Percentiles rank a stretch among this genome's conserved stretches.
These are phyloP conservation scores for Thryonomys swinderianus DNA, from an alignment of 2,113 vertebrate genomes.

Conservation along the genomic window DNA sequence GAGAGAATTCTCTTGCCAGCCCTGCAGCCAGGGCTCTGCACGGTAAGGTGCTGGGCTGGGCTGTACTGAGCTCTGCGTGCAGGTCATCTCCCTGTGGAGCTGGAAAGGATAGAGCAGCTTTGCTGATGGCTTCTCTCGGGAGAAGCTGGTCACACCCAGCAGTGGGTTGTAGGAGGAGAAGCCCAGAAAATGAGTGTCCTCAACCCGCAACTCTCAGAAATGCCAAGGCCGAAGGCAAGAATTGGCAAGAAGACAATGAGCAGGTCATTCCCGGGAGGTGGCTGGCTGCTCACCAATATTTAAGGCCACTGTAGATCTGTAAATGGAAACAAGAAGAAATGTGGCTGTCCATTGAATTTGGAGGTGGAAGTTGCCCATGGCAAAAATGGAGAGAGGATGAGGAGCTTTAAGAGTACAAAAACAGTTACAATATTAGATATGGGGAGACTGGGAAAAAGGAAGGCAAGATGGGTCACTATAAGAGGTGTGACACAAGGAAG, in stretches of 20 bases:
- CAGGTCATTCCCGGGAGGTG: slow-evolving; percentile 54
- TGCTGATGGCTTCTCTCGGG: slow-evolving; percentile 30
- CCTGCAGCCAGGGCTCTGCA: neutral
- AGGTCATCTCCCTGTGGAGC: neutral
- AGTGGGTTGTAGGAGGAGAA: neutral
- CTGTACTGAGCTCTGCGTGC: neutral
- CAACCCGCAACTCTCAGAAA: slow-evolving; percentile 22
- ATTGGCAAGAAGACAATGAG: slow-evolving; percentile 38
- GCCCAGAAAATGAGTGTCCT: neutral
- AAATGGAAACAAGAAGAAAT: slow-evolving; percentile 39
- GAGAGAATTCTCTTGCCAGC: neutral
- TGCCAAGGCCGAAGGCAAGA: neutral
- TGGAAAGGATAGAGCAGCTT: neutral
- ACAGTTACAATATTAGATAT: neutral
- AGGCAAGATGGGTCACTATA: neutral
- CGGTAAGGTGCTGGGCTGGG: slow-evolving; percentile 1
- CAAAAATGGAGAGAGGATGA: slow-evolving; percentile 13
- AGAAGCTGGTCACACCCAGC: neutral
- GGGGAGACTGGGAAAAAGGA: neutral
- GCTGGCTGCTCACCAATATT: slow-evolving; percentile 48
- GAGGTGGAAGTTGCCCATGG: slow-evolving; percentile 28
- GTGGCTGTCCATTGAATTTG: slow-evolving; percentile 37
- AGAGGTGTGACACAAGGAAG: neutral
- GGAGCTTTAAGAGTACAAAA: neutral
- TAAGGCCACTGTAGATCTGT: slow-evolving; percentile 43